Evolutionary conservation across 2,113 vertebrate genomes (phyloP).

Genomic region (Passer montanus): DNA sequence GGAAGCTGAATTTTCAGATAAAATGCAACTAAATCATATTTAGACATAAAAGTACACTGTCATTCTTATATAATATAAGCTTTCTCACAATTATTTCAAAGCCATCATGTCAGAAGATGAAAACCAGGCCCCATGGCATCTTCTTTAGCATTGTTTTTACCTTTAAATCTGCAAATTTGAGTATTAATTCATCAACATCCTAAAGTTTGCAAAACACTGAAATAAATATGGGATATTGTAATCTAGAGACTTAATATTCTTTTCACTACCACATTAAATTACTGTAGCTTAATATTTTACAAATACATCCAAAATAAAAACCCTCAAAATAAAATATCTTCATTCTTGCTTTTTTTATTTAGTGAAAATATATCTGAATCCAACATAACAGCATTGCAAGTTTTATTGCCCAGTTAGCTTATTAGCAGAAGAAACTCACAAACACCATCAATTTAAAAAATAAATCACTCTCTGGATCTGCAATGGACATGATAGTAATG

Average conservation of each 20-base stretch:
- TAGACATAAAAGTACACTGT: neutral
- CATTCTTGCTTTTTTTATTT: neutral
- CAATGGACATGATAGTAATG: rapidly evolving
- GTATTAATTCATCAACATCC: neutral
- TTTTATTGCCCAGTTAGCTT: neutral
- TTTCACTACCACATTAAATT: neutral
- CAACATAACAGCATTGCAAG: neutral
- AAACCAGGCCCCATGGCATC: neutral
- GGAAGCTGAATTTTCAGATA: neutral
- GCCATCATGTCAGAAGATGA: neutral
- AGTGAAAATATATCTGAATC: neutral
- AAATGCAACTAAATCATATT: neutral
- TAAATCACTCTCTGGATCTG: neutral
- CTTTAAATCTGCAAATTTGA: neutral
- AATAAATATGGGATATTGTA: neutral
- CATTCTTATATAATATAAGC: neutral
- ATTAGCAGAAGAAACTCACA: neutral
- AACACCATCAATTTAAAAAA: neutral
- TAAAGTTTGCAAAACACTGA: neutral
- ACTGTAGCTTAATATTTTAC: neutral
- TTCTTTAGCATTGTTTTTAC: neutral
- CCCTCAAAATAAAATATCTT: neutral
- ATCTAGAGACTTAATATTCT: neutral
- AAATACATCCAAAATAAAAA: neutral
- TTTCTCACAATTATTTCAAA: neutral